Evolutionary conservation across 2,888 invertebrate genomes (phyloP).

Genomic region (Yponomeuta cagnagella): DNA sequence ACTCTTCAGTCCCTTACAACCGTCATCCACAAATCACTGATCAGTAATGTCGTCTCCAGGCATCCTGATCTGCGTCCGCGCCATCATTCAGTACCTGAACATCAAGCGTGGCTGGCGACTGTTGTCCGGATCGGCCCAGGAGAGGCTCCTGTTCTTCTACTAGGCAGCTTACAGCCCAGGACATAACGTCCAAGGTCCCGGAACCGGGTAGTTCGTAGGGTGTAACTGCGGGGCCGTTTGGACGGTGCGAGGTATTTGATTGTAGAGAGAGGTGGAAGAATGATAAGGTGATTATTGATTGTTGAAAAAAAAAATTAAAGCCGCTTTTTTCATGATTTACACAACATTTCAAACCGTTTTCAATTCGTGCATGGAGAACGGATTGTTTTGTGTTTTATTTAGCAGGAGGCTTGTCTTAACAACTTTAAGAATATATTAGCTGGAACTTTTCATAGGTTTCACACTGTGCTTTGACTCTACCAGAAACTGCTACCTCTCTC

Average conservation of each 20-base stretch:
- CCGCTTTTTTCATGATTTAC: no score
- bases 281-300: neutral
- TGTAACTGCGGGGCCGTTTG: neutral
- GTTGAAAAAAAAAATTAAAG: no score
- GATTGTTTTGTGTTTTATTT: no score
- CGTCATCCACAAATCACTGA: no score
- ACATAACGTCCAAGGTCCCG: neutral
- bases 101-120: constrained; percentile 93
- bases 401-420: no score
- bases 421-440: no score
- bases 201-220: neutral
- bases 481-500: no score
- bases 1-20: no score
- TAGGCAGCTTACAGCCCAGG: constrained; percentile 38
- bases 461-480: no score
- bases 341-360: no score
- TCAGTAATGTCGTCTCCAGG: constrained; percentile 64
- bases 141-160: constrained; percentile 91
- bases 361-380: no score
- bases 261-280: neutral
- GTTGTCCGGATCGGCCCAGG: constrained; percentile 89
- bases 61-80: constrained; percentile 89
- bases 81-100: constrained; percentile 90
- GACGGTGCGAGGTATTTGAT: neutral
- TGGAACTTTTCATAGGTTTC: no score